Percentiles rank a stretch among this genome's conserved stretches.
Evolutionary conservation across 2,888 invertebrate species (phyloP).

Genomic region (Agriopis aurantiaria): DNA sequence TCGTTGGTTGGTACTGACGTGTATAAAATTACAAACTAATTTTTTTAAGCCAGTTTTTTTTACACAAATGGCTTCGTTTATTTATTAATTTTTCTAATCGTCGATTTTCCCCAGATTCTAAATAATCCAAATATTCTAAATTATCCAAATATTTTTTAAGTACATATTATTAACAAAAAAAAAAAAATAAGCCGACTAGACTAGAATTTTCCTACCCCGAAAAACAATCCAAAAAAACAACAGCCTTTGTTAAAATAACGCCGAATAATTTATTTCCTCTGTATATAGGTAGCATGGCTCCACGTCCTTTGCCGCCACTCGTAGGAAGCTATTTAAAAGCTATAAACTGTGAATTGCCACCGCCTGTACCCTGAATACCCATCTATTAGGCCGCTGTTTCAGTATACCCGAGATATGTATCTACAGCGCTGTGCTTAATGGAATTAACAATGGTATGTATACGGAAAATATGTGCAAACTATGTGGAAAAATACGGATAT

Average conservation of each 20-base stretch:
- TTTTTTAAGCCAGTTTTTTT: too few species aligned
- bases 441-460: conserved; percentile 34
- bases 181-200: conserved; percentile 5
- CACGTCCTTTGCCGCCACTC: conserved; percentile 45
- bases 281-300: conserved; percentile 43
- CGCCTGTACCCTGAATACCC: conserved; percentile 39
- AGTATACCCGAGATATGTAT: conserved; percentile 37
- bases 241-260: conserved; percentile 38
- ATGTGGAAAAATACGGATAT: conserved; percentile 11
- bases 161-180: background rate
- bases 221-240: conserved; percentile 35
- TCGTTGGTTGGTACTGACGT: too few species aligned
- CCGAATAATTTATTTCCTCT: conserved; percentile 39
- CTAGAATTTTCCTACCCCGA: conserved; percentile 7
- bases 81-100: too few species aligned
- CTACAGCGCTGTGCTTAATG: conserved; percentile 31
- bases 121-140: too few species aligned
- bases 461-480: conserved; percentile 22
- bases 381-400: conserved; percentile 40
- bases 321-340: conserved; percentile 51
- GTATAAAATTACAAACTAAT: too few species aligned
- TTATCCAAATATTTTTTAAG: too few species aligned
- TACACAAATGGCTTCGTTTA: too few species aligned
- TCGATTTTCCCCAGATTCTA: too few species aligned
- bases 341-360: conserved; percentile 50